These are phyloP conservation scores for Micronycteris hirsuta DNA, from an alignment of 2,113 vertebrate genomes.

Conservation along the genomic window DNA sequence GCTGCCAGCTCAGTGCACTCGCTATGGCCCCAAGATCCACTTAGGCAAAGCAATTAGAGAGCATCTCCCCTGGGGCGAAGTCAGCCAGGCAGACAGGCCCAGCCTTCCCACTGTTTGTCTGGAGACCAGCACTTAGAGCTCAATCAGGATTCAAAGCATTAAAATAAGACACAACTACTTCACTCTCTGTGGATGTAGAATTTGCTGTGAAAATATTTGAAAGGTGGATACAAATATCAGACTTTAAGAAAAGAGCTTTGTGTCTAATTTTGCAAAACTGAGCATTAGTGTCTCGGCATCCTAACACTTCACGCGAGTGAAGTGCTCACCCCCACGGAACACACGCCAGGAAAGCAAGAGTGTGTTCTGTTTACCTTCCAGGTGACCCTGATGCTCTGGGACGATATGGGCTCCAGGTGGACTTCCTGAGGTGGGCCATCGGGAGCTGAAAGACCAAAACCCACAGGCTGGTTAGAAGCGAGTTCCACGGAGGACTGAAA, in stretches of 20 bases:
- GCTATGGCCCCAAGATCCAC: fast-evolving
- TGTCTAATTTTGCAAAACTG: background rate
- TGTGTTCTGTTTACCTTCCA: conserved; percentile 90
- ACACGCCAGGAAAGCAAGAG: fast-evolving
- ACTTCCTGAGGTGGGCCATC: conserved; percentile 98
- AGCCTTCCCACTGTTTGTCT: fast-evolving
- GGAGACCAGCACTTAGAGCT: background rate
- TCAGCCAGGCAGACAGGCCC: fast-evolving
- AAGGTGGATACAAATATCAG: background rate
- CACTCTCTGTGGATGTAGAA: background rate
- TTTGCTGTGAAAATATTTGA: background rate
- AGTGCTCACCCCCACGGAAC: fast-evolving
- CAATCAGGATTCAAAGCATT: background rate
- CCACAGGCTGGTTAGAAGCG: background rate
- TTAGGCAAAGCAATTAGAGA: background rate
- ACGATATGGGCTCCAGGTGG: conserved; percentile 94
- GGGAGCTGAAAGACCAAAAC: conserved; percentile 86
- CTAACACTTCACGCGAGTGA: background rate
- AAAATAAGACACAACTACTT: background rate
- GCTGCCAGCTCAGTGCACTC: fast-evolving
- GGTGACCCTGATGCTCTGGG: conserved; percentile 96
- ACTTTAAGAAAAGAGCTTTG: background rate
- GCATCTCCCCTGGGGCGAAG: background rate
- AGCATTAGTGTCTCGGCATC: background rate
- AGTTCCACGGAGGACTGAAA: background rate